A percentile compares a stretch with the other conserved stretches of the same genome.
Evolutionary conservation across 2,888 invertebrate species (phyloP).

Genomic region (Meta bourneti): DNA sequence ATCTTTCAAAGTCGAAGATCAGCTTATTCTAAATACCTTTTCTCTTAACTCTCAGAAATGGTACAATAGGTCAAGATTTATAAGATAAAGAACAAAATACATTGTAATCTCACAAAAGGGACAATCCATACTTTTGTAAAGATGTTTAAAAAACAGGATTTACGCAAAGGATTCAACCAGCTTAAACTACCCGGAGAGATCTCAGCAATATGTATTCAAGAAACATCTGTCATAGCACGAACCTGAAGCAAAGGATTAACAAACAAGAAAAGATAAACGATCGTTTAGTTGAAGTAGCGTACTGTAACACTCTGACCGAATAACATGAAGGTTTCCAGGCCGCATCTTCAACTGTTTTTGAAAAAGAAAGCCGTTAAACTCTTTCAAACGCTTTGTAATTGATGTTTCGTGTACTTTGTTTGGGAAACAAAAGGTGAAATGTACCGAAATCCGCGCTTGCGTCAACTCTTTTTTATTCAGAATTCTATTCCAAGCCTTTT

Average conservation of each 20-base stretch:
- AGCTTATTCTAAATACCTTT: neutral
- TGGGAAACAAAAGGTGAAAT: constrained; percentile 27
- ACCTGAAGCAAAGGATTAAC: neutral
- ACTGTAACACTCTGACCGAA: constrained; percentile 55
- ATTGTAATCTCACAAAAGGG: neutral
- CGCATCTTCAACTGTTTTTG: constrained; percentile 9
- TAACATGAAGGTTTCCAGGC: constrained; percentile 58
- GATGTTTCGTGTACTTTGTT: constrained; percentile 41
- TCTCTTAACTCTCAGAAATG: neutral
- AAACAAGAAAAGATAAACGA: constrained; percentile 15
- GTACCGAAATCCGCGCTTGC: neutral
- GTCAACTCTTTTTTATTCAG: neutral
- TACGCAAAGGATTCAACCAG: constrained; percentile 1
- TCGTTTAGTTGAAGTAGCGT: constrained; percentile 43
- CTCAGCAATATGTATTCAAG: constrained; percentile 14
- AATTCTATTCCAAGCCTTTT: neutral
- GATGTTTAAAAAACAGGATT: constrained; percentile 7
- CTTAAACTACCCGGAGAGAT: constrained; percentile 4
- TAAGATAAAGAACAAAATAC: neutral
- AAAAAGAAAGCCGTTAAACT: constrained; percentile 32
- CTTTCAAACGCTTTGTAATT: constrained; percentile 40
- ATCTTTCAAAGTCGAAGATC: neutral
- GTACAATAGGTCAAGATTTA: neutral
- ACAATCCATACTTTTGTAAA: constrained; percentile 4
- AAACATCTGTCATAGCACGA: neutral